phyloP scores from a whole-genome alignment of 1,140 invertebrate species.

The Hypothenemus hampei region DNA sequence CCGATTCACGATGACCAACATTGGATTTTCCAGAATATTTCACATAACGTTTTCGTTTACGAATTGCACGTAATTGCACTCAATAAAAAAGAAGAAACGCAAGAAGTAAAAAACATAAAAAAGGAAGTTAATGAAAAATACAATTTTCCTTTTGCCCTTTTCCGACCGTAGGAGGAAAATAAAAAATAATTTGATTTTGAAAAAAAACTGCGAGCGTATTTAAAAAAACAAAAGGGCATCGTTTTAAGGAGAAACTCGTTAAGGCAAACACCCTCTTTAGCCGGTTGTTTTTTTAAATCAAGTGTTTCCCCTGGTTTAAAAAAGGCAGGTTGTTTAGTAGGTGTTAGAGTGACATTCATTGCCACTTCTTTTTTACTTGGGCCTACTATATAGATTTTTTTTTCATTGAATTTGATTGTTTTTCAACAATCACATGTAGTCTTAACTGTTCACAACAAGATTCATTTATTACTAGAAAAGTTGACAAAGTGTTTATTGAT shows the following conservation, averaged over 20 bases:
- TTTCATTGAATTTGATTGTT: too few relatives aligned
- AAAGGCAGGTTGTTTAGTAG: slow-evolving; percentile 29
- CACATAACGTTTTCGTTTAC: too few relatives aligned
- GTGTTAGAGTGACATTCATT: slow-evolving; percentile 28
- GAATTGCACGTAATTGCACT: too few relatives aligned
- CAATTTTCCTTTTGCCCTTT: not conserved
- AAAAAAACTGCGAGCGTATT: slow-evolving; percentile 16
- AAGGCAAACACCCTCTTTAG: slow-evolving; percentile 26
- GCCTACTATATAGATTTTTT: slow-evolving; percentile 23
- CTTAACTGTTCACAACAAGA: too few relatives aligned
- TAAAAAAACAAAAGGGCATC: slow-evolving; percentile 26
- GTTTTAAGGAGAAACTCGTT: slow-evolving; percentile 27
- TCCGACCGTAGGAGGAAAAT: slow-evolving; percentile 2
- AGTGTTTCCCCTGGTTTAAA: slow-evolving; percentile 21
- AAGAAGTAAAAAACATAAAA: too few relatives aligned
- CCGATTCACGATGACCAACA: slow-evolving; percentile 28
- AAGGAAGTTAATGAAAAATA: slow-evolving; percentile 25
- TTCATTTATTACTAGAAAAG: too few relatives aligned
- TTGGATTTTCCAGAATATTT: slow-evolving; percentile 20
- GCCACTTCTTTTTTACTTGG: slow-evolving; percentile 20
- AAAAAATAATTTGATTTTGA: slow-evolving; percentile 27
- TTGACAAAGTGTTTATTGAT: too few relatives aligned
- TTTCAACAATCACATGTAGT: too few relatives aligned
- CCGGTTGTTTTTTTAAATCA: slow-evolving; percentile 27
- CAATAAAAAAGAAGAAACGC: too few relatives aligned